Percentiles rank a stretch among this genome's conserved stretches.
Evolutionary conservation across 1,140 invertebrate species (phyloP).

Genomic region (Drosophila kepulauana): DNA sequence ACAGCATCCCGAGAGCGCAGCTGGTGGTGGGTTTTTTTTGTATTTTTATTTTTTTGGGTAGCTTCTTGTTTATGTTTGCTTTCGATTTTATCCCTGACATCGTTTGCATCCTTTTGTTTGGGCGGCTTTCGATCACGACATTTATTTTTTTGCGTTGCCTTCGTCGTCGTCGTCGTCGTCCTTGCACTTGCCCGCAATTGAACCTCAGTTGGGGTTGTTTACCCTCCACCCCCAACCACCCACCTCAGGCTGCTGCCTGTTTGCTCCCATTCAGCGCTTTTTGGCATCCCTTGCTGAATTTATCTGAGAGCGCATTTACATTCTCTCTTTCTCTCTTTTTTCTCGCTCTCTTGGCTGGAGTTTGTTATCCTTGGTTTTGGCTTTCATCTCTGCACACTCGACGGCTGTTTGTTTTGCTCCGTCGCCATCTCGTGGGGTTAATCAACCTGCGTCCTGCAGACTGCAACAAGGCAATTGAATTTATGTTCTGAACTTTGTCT

Average conservation of each 20-base stretch:
- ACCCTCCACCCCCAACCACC: conserved; percentile 3
- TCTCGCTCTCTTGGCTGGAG: conserved; percentile 1
- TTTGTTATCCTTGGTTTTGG: conserved; percentile 33
- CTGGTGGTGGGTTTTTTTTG: conserved; percentile 32
- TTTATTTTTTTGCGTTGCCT: background rate
- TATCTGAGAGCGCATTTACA: conserved; percentile 52
- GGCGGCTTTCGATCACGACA: conserved; percentile 41
- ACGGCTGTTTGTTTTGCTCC: conserved; percentile 53
- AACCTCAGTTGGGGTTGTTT: conserved; percentile 70
- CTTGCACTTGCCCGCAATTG: conserved; percentile 76
- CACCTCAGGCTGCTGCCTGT: conserved; percentile 38
- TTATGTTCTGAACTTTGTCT: conserved; percentile 38
- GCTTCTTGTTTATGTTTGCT: conserved; percentile 55
- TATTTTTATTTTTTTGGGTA: conserved; percentile 1
- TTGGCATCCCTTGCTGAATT: conserved; percentile 60
- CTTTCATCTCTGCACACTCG: conserved; percentile 5
- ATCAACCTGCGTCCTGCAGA: conserved; percentile 62
- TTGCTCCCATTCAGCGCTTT: conserved; percentile 47
- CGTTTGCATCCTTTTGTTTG: conserved; percentile 56
- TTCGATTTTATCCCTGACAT: conserved; percentile 65
- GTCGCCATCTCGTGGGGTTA: conserved; percentile 62
- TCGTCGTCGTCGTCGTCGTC: background rate
- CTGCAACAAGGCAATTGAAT: conserved; percentile 52
- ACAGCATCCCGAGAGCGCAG: background rate
- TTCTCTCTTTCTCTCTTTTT: conserved; percentile 8